Evolutionary conservation across 2,797 vertebrate species (phyloP).

Genomic region (Sandelia bainsii): DNA sequence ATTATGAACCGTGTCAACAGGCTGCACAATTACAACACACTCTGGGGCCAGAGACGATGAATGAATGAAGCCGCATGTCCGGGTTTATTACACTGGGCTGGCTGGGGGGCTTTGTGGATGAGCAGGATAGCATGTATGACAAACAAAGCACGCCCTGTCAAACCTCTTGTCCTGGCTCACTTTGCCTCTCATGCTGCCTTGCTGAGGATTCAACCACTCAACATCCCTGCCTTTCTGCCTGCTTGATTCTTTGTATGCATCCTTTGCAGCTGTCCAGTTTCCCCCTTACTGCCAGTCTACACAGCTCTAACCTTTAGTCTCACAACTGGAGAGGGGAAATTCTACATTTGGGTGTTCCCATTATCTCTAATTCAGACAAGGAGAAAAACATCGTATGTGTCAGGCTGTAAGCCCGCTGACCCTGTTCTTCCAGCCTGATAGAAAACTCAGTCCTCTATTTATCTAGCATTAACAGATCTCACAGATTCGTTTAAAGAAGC

Average conservation of each 20-base stretch:
- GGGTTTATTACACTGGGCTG: slow-evolving; percentile 68
- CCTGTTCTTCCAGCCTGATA: slow-evolving; percentile 40
- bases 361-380: slow-evolving; percentile 42
- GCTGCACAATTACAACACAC: slow-evolving; percentile 75
- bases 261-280: slow-evolving; percentile 41
- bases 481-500: slow-evolving; percentile 53
- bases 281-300: slow-evolving; percentile 34
- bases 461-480: slow-evolving; percentile 55
- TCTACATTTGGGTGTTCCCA: slow-evolving; percentile 57
- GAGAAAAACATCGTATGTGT: slow-evolving; percentile 48
- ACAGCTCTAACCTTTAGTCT: slow-evolving; percentile 29
- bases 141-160: slow-evolving; percentile 74
- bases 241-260: slow-evolving; percentile 49
- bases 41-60: slow-evolving; percentile 68
- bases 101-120: slow-evolving; percentile 65
- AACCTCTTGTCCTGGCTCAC: slow-evolving; percentile 63
- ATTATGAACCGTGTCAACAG: slow-evolving; percentile 80
- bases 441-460: slow-evolving; percentile 53
- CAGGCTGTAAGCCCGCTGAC: slow-evolving; percentile 56
- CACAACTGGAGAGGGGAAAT: slow-evolving; percentile 50
- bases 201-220: slow-evolving; percentile 61
- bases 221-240: slow-evolving; percentile 42
- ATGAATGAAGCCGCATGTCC: slow-evolving; percentile 70
- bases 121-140: slow-evolving; percentile 69
- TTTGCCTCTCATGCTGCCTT: slow-evolving; percentile 57